phyloP scores from a whole-genome alignment of 2,113 vertebrate species.

The Anoura caudifer region DNA sequence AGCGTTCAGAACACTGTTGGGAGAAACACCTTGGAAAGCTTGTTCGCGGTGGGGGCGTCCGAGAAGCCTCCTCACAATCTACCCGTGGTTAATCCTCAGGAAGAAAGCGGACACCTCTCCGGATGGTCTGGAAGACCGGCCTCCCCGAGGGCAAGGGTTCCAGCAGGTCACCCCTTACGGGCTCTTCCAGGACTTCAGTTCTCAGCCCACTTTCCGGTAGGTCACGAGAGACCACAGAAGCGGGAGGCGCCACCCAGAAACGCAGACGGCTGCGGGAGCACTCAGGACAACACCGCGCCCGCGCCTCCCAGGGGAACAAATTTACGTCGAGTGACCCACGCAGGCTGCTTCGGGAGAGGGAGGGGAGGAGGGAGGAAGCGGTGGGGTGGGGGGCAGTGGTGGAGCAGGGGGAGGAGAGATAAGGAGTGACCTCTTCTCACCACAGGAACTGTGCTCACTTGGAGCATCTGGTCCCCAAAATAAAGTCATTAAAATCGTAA shows the following conservation, averaged over 20 bases:
- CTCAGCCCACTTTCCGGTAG: background rate
- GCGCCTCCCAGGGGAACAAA: background rate
- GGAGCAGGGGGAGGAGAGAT: background rate
- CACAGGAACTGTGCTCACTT: background rate
- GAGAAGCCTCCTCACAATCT: background rate
- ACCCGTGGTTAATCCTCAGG: background rate
- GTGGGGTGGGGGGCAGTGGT: background rate
- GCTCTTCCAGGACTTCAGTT: background rate
- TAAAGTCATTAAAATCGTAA: background rate
- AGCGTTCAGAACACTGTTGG: background rate
- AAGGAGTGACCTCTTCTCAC: background rate
- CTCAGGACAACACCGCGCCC: background rate
- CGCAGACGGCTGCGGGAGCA: background rate
- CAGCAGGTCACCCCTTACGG: background rate
- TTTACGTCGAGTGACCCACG: background rate
- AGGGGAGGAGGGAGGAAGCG: background rate
- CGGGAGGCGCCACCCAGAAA: background rate
- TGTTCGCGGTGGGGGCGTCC: background rate
- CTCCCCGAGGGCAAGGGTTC: background rate
- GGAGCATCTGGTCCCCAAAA: background rate
- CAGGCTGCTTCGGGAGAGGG: background rate
- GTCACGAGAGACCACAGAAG: background rate
- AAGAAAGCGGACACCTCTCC: background rate
- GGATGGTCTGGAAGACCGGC: background rate
- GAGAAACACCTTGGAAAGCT: background rate